Evolutionary conservation across 2,113 vertebrate genomes (phyloP).

Genomic region (Uropsilus gracilis): DNA sequence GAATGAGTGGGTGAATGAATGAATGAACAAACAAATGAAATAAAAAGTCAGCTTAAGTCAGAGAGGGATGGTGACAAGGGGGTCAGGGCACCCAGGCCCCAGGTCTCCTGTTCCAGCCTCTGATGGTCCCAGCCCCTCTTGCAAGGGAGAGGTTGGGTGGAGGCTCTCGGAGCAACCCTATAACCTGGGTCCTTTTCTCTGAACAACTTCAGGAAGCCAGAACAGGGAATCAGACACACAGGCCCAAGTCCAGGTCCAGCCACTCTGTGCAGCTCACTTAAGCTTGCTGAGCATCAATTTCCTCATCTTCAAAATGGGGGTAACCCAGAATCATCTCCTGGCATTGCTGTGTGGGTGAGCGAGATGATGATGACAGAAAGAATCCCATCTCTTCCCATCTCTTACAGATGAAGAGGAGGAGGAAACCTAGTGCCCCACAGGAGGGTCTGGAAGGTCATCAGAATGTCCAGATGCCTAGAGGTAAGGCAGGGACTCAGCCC

Average conservation of each 20-base stretch:
- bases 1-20: too few species aligned
- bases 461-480: slow-evolving; percentile 60
- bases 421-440: not conserved
- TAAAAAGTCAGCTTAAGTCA: not conserved
- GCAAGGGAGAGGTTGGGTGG: not conserved
- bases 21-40: too few species aligned
- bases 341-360: not conserved
- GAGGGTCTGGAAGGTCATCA: not conserved
- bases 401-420: not conserved
- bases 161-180: not conserved
- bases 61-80: not conserved
- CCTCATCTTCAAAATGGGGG: not conserved
- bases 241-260: not conserved
- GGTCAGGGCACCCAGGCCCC: not conserved
- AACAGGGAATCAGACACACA: not conserved
- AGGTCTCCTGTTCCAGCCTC: not conserved
- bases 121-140: not conserved
- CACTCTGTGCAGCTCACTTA: not conserved
- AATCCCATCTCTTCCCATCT: not conserved
- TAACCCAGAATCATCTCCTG: not conserved
- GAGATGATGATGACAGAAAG: not conserved
- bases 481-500: slow-evolving; percentile 53
- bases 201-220: not conserved
- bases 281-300: not conserved
- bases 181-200: not conserved